A percentile compares a stretch with the other conserved stretches of the same genome.
Conservation (phyloP, 2,888 invertebrate genomes). For the Leptinotarsa haldemani region DNA sequence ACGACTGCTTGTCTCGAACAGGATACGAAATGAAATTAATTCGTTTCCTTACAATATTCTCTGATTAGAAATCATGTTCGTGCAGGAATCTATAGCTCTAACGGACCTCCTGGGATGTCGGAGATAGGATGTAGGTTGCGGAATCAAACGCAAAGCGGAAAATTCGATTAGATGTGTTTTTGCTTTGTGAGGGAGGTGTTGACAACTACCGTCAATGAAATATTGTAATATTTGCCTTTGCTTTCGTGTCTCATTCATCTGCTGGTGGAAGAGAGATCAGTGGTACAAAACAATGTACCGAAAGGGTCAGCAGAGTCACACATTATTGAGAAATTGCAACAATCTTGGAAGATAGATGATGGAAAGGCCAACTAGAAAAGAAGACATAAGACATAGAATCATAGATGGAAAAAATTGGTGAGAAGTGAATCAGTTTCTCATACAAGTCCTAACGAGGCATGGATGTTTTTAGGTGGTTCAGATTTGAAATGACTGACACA, state of each 20-base stretch:
- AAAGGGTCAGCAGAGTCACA: too few relatives aligned
- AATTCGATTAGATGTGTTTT: background rate
- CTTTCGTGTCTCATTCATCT: background rate
- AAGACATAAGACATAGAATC: background rate
- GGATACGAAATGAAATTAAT: slow-evolving; percentile 39
- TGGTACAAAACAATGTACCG: too few relatives aligned
- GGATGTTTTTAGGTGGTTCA: background rate
- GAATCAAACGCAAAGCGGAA: background rate
- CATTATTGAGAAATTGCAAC: too few relatives aligned
- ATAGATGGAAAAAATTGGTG: background rate
- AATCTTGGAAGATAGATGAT: too few relatives aligned
- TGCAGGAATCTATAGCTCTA: slow-evolving; percentile 31
- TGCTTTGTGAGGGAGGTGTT: background rate
- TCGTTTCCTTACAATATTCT: slow-evolving; percentile 36
- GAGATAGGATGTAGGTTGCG: background rate
- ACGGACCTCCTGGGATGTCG: slow-evolving; percentile 28
- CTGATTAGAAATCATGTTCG: slow-evolving; percentile 36
- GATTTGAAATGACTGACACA: background rate
- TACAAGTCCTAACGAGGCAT: background rate
- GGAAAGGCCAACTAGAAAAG: too few relatives aligned
- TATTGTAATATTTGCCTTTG: background rate
- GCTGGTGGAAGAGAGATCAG: too few relatives aligned
- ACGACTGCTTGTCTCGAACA: slow-evolving; percentile 41
- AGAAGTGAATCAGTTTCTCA: background rate
- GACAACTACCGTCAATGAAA: background rate